Evolutionary conservation across 2,888 invertebrate genomes (phyloP), one percentile per base, ranked within the genome.

Genomic region (Girardia tigrina): DNA sequence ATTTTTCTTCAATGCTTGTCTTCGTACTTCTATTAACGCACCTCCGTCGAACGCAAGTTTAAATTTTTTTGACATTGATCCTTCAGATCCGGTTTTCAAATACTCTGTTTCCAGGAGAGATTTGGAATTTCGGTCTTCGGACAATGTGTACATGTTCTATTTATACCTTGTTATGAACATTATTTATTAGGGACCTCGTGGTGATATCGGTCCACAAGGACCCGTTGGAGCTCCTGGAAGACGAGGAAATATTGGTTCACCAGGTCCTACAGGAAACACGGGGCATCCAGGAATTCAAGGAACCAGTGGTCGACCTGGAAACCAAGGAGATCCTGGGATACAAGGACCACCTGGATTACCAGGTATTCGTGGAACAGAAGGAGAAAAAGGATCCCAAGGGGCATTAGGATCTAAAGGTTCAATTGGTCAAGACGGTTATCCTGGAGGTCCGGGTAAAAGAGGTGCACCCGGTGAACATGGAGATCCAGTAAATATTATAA

Each of bases 221-320:
- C 72, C 72, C 28, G 1, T 26, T 8, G 72, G 72, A 28, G 6
- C 29, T 2, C 29, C 28, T 8, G 72, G 72, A 14, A 28, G 23
- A 23, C 29, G 29, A 8, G 72, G 72, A 28, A 23, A 29, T 6
- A 6, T 29, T 42, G 72, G 72, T 29, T 28, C 16, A 28, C 28
- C 29, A 36, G 72, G 72, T 16, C 26, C 29, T 14, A 6, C n/a
- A 14, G 72, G 72, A 23, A 28, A 28, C 29, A 1, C 26, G 2
- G 72, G 72, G 23, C 72, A 28, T 29, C 72, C 16, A 42, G 72
- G 72, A 16, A 23, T 29, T 28, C 72, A 72, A 29, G 72, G 72
- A 2, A 29, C 12, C 23, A 28, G 72, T 12, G 72, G 72, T 72
- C 72, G 29, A 12, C 72, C 72, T 72, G 72, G 72, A 72, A 28